These are phyloP conservation scores for Balanococcus diminutus DNA, from an alignment of 2,888 invertebrate species.

Conservation along the genomic window DNA sequence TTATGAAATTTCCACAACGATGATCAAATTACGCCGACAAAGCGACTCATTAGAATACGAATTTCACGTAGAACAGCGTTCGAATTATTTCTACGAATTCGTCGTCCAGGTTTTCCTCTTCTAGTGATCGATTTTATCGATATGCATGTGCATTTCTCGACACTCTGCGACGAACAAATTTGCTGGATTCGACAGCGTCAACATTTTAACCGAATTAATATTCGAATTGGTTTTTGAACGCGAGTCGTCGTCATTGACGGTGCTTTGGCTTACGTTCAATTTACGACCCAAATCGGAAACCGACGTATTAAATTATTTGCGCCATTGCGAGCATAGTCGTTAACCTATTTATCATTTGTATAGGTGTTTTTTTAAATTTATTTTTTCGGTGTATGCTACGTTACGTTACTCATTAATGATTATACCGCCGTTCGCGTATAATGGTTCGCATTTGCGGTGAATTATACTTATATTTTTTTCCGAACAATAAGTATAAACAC, in stretches of 20 bases:
- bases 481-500: slow-evolving; percentile 26
- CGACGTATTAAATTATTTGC: slow-evolving; percentile 26
- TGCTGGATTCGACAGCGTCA: background rate
- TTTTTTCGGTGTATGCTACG: background rate
- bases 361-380: background rate
- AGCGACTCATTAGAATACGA: background rate
- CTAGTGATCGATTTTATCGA: too few species aligned
- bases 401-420: slow-evolving; percentile 27
- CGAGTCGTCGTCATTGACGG: background rate
- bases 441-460: background rate
- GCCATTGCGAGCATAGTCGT: background rate
- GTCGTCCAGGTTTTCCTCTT: background rate
- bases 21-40: background rate
- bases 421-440: background rate
- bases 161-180: background rate
- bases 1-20: background rate
- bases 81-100: background rate
- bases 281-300: slow-evolving; percentile 32
- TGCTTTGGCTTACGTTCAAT: slow-evolving; percentile 15
- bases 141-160: too few species aligned
- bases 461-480: background rate
- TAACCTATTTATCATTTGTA: slow-evolving; percentile 8
- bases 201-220: slow-evolving; percentile 29
- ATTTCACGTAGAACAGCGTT: background rate
- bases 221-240: slow-evolving; percentile 8